Percentiles rank a stretch among this genome's conserved stretches.
Conservation (phyloP, 2,797 vertebrate genomes). For the Propithecus deckenii region DNA sequence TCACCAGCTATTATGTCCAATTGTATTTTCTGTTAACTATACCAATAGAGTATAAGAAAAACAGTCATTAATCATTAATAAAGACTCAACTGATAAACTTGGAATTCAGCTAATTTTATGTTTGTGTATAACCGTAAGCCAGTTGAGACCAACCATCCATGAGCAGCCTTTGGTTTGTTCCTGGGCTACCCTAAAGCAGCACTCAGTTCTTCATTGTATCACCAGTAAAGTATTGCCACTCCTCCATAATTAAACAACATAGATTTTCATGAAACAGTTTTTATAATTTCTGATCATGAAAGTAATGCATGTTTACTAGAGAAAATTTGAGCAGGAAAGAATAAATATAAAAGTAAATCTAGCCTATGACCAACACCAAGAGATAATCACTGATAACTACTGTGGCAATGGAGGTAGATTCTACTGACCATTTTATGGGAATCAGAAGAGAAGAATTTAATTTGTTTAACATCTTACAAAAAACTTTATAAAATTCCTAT, state of each 20-base stretch:
- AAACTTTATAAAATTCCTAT: background rate
- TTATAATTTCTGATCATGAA: background rate
- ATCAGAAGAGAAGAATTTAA: background rate
- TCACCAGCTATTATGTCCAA: background rate
- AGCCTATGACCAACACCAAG: background rate
- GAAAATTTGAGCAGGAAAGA: background rate
- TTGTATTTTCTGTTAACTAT: background rate
- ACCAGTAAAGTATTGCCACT: background rate
- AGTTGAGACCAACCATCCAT: background rate
- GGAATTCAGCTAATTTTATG: slow-evolving; percentile 26
- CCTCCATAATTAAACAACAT: background rate
- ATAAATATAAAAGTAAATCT: background rate
- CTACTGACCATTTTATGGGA: background rate
- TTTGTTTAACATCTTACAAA: background rate
- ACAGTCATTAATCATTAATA: background rate
- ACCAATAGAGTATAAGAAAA: background rate
- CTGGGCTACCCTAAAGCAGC: background rate
- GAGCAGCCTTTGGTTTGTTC: background rate
- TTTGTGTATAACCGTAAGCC: background rate
- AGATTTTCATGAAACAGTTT: background rate
- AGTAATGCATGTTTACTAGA: background rate
- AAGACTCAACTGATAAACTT: background rate
- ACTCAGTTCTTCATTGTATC: background rate
- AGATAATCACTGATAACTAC: background rate
- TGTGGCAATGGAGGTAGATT: background rate